Base-by-base conservation (phyloP, 1,140 invertebrate genomes). In the Melitaea cinxia region DNA sequence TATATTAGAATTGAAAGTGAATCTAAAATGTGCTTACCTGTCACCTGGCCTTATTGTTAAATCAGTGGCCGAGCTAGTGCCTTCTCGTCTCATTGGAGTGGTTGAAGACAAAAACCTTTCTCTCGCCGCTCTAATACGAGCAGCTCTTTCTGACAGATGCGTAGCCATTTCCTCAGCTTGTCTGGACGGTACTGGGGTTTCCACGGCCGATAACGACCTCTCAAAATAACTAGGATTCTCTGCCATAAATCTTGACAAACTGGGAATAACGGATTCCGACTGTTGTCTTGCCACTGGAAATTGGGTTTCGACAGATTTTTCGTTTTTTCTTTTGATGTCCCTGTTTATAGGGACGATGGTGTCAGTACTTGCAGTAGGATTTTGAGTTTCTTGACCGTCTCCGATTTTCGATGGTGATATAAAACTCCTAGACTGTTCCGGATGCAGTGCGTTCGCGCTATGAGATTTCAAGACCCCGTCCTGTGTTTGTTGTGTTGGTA, bases 91-190 rank as follows among this genome's bases (percentile, higher is more conserved):
- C 76, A 89, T 82, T 0, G 82, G 76, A 3, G 70, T 72, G 12
- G 82, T 67, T 12, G 87, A 86, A 1, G 81, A 77, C 15, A 95
- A 70, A 70, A 95, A 95, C 61, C 93, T 93, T 64, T 94, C 94
- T 77, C 93, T 94, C 0, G 94, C 94, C 69, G 92, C 92, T 66
- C 93, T 91, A 1, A 95, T 82, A 60, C 92, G 93, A 0, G 92
- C 77, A 0, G 93, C 92, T 30, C 93, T 85, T 63, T 92, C 92
- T 2, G 86, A 83, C 7, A 83, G 57, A n/a, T 53, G 77, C 0
- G 72, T 62, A 12, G 69, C 69, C 14, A 68, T 37, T 2, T 70
- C 57, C 7, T 77, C 72, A 7, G 63, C 42, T 15, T 80, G 72
- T 52, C 56, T 50, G n/a, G 52, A 65, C 4, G 55, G 30, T 15